Evolutionary conservation across 2,888 invertebrate species (phyloP).

Genomic region (Linyphia triangularis): DNA sequence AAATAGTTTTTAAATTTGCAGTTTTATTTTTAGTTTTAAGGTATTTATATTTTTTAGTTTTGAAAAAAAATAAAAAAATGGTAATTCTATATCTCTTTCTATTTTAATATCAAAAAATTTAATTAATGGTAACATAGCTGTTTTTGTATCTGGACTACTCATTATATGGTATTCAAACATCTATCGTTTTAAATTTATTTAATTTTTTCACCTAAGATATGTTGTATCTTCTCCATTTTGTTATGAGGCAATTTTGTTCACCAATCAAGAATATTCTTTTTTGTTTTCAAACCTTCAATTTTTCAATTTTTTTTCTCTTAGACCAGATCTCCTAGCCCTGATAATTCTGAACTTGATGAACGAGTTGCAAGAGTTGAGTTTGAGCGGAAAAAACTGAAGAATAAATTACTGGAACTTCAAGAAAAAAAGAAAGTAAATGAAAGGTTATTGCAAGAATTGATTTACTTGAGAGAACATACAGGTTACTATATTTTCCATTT

Average conservation of each 20-base stretch:
- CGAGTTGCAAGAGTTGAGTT: conserved; percentile 46
- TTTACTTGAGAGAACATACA: conserved; percentile 28
- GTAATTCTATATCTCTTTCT: background rate
- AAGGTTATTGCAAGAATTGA: conserved; percentile 41
- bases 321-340: no score
- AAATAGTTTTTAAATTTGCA: no score
- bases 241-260: background rate
- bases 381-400: conserved; percentile 63
- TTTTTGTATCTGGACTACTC: no score
- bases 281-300: background rate
- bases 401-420: conserved; percentile 60
- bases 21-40: no score
- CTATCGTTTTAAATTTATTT: background rate
- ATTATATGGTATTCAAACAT: no score
- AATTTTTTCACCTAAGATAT: background rate
- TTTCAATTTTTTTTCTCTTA: conserved; percentile 18
- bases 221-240: background rate
- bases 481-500: conserved; percentile 27
- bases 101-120: no score
- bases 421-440: conserved; percentile 68
- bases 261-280: no score
- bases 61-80: no score
- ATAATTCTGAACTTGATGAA: conserved; percentile 50
- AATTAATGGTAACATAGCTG: no score
- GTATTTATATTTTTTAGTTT: no score